These are phyloP conservation scores for Mormyrus hasselquistii DNA, from an alignment of 2,797 vertebrate species.

Conservation along the genomic window DNA sequence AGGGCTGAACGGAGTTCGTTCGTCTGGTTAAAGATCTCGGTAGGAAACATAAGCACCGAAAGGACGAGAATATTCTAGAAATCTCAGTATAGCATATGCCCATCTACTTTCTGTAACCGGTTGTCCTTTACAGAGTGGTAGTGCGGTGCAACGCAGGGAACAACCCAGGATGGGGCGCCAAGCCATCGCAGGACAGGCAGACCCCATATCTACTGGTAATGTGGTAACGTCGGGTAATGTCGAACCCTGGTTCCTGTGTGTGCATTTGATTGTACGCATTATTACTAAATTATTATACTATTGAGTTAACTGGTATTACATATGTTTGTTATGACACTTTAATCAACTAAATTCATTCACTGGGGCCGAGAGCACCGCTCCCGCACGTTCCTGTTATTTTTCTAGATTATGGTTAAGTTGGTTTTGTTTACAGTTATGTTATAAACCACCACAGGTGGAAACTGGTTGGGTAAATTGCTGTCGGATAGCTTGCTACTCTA, in stretches of 20 bases:
- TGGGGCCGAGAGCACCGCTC: not conserved
- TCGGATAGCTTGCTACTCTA: not conserved
- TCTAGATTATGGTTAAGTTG: not conserved
- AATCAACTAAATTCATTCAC: not conserved
- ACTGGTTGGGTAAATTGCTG: not conserved
- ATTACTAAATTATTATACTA: not conserved
- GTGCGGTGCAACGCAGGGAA: not conserved
- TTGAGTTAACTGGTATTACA: not conserved
- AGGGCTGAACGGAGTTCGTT: not conserved
- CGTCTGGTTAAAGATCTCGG: not conserved
- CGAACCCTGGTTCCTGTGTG: not conserved
- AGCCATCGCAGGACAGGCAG: not conserved
- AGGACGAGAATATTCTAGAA: conserved; percentile 46
- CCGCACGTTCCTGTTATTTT: not conserved
- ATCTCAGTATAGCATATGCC: not conserved
- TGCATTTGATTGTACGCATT: not conserved
- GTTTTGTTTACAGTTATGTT: not conserved
- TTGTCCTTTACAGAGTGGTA: not conserved
- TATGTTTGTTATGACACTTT: not conserved
- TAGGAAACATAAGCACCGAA: conserved; percentile 5
- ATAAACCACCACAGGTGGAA: not conserved
- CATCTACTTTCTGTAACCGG: not conserved
- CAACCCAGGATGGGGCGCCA: not conserved
- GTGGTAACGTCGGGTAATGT: not conserved
- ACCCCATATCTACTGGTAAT: not conserved